phyloP scores from a whole-genome alignment of 2,888 invertebrate genomes.

The Harpagoxenus sublaevis region DNA sequence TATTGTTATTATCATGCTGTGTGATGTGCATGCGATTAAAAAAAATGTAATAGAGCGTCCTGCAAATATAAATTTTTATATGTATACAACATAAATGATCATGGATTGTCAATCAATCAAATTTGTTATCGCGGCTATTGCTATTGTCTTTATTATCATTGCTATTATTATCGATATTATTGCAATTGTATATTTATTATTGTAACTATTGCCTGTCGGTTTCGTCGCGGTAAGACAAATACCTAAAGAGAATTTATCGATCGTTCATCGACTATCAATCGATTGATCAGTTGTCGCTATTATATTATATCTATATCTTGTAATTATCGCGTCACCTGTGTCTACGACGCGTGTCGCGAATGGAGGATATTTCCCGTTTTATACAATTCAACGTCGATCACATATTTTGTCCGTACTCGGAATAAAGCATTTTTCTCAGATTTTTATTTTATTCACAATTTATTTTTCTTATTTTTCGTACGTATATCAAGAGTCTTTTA shows the following conservation, averaged over 20 bases:
- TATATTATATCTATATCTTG: slow-evolving; percentile 73
- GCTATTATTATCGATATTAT: slow-evolving; percentile 60
- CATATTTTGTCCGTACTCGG: neutral
- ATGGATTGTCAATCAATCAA: slow-evolving; percentile 70
- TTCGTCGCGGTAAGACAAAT: slow-evolving; percentile 68
- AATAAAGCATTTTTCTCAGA: slow-evolving; percentile 33
- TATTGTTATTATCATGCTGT: slow-evolving; percentile 16
- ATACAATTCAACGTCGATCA: slow-evolving; percentile 1
- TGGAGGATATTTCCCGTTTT: slow-evolving; percentile 21
- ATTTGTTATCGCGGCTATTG: slow-evolving; percentile 73
- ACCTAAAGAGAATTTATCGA: slow-evolving; percentile 75
- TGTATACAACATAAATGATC: slow-evolving; percentile 56
- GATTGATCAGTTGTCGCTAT: slow-evolving; percentile 73
- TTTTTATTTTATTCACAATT: slow-evolving; percentile 50
- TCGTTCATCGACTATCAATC: slow-evolving; percentile 71
- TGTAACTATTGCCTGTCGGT: slow-evolving; percentile 60
- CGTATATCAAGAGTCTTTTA: neutral
- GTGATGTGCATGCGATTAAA: slow-evolving; percentile 13
- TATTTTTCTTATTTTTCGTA: neutral
- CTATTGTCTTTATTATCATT: slow-evolving; percentile 59
- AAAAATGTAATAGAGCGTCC: slow-evolving; percentile 59
- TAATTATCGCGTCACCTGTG: slow-evolving; percentile 75
- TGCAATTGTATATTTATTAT: slow-evolving; percentile 71
- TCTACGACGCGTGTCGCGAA: slow-evolving; percentile 63
- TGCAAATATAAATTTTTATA: slow-evolving; percentile 56